Conservation (phyloP, 2,797 vertebrate species). For the Naso thynnoides region DNA sequence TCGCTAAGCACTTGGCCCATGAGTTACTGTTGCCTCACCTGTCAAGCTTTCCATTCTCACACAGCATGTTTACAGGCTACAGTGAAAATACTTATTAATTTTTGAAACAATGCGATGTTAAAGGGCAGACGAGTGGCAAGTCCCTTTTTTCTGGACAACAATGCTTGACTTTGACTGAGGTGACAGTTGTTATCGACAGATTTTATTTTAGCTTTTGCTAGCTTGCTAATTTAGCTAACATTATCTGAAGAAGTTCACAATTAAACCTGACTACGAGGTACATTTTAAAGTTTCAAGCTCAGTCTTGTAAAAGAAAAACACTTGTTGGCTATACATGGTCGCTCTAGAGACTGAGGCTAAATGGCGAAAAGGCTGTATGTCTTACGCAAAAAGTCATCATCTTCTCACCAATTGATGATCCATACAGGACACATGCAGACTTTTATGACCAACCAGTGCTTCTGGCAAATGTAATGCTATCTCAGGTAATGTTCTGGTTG, state of each 20-base stretch:
- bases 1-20: conserved; percentile 11
- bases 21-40: conserved; percentile 4
- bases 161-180: neutral
- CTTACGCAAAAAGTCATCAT: conserved; percentile 1
- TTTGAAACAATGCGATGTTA: neutral
- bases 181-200: neutral
- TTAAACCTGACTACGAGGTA: neutral
- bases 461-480: neutral
- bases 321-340: neutral
- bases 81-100: neutral
- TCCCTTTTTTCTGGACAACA: neutral
- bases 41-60: neutral
- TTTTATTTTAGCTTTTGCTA: neutral
- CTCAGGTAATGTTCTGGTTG: neutral
- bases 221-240: neutral
- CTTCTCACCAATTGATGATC: neutral
- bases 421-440: neutral
- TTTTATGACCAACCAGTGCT: neutral
- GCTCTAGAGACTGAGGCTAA: neutral
- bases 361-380: neutral
- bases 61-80: neutral
- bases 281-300: neutral
- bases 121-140: neutral
- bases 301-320: neutral
- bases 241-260: no score